Conservation (phyloP, 2,888 invertebrate species). For the Caenorhabditis macrosperma region DNA sequence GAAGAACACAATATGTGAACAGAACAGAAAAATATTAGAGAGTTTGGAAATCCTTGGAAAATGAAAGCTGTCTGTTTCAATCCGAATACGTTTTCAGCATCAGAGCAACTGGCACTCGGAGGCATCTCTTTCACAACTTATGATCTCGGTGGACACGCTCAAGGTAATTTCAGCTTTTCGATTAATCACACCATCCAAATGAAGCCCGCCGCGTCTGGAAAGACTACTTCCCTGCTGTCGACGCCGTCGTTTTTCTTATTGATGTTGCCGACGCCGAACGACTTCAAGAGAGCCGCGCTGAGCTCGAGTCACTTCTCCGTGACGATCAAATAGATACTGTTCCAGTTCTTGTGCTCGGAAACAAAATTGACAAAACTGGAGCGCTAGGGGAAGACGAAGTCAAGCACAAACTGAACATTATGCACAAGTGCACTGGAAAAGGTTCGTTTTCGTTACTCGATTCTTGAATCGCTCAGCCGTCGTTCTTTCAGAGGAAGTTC, state of each 20-base stretch:
- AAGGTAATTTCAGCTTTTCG: conserved; percentile 86
- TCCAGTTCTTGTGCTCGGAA: conserved; percentile 97
- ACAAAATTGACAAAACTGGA: conserved; percentile 98
- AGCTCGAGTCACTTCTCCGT: conserved; percentile 81
- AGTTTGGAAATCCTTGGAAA: no score
- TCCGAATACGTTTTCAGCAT: conserved; percentile 85
- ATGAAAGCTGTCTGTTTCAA: no score
- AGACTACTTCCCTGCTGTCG: conserved; percentile 99
- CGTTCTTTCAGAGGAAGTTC: conserved; percentile 88
- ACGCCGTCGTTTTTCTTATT: conserved; percentile 98
- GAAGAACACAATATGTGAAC: no score
- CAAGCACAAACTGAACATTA: conserved; percentile 91
- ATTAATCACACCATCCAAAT: no score
- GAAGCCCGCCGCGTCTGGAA: conserved; percentile 99
- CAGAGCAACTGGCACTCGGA: conserved; percentile 98
- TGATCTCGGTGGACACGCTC: conserved; percentile 98
- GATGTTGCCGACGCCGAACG: conserved; percentile 94
- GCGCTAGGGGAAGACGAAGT: conserved; percentile 98
- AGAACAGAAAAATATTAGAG: no score
- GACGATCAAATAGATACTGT: conserved; percentile 87
- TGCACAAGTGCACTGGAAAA: conserved; percentile 97
- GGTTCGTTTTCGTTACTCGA: conserved; percentile 39
- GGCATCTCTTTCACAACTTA: conserved; percentile 99
- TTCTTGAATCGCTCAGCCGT: not conserved
- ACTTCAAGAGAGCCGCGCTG: conserved; percentile 86